Evolutionary conservation across 2,113 vertebrate genomes (phyloP).

Genomic region (Haliaeetus leucogaster): DNA sequence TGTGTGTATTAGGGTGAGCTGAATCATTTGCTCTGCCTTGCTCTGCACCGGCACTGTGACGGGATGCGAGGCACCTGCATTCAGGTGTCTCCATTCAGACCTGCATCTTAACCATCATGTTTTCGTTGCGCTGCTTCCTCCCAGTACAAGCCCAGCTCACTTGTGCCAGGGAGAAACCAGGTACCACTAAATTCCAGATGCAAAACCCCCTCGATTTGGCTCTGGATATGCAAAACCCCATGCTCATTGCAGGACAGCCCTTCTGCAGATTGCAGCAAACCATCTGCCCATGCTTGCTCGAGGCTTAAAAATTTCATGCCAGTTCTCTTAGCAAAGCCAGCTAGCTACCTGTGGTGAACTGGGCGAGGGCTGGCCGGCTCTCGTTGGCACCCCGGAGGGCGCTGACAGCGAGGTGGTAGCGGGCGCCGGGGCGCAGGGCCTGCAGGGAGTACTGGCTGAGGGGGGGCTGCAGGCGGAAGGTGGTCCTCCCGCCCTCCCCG

Average conservation of each 20-base stretch:
- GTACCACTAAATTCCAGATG: neutral
- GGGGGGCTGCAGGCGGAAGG: slow-evolving; percentile 91
- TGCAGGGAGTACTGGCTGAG: slow-evolving; percentile 96
- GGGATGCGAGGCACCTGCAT: neutral
- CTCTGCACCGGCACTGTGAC: neutral
- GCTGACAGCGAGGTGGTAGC: slow-evolving; percentile 84
- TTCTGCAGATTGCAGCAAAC: neutral
- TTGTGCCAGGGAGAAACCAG: rapidly evolving
- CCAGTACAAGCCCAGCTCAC: neutral
- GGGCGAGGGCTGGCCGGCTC: slow-evolving; percentile 80
- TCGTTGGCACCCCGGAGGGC: slow-evolving; percentile 85
- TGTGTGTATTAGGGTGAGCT: neutral
- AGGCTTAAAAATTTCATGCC: neutral
- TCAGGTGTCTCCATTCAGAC: neutral
- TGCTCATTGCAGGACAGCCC: neutral
- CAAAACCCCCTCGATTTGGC: rapidly evolving
- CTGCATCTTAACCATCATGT: neutral
- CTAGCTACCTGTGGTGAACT: slow-evolving; percentile 89
- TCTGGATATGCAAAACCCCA: rapidly evolving
- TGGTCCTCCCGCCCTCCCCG: slow-evolving; percentile 84
- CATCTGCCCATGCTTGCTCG: neutral
- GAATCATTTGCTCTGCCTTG: neutral
- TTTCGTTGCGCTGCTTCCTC: neutral
- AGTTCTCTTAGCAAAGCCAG: neutral
- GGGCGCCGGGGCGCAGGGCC: slow-evolving; percentile 87